Base-by-base conservation (phyloP, 2,113 vertebrate species). In the Phaethornis superciliosus region DNA sequence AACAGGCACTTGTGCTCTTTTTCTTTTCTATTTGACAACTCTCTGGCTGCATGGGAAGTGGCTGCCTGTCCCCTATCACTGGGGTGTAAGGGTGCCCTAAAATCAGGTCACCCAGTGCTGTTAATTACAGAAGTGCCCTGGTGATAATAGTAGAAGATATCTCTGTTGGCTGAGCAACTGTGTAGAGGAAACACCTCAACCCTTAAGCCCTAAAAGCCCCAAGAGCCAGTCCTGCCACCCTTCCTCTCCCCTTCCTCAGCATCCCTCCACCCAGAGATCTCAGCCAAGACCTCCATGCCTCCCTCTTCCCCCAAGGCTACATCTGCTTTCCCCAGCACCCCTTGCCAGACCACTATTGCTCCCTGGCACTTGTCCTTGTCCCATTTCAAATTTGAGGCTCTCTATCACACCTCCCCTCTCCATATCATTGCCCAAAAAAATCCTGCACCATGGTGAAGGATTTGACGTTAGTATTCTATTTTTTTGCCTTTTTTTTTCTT, bases 271-370 rank as follows among this genome's bases (percentile, higher is more conserved):
- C 24, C 56, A 35, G 1, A 60, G 56, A 60, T 13, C 20, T 42
- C 51, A 77, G 35, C 11, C 1, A 1, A 85, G 22, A 2, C 1
- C 12, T 7, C 6, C 40, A 9, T 1, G 6, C 6, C 26, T 33
- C 44, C 17, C 37, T 69, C 28, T 8, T 52, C 13, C 15, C 24
- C 27, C 42, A 58, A 37, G 7, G 37, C 24, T 51, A 40, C 23
- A 77, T 22, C 20, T 67, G n/a, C 52, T 67, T 56, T 82, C 22
- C 10, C 12, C 14, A 46, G 9, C 8, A 78, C 14, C 6, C 15
- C 22, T 72, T 51, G 40, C 12, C 4, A 74, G 49, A 62, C 4
- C 37, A 27, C 8, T 40, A 0, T 0, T 51, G 20, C 8, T 63
- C 42, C n/a, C 33, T 55, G n/a, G 35, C 13, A 19, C 13, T 65